These are phyloP conservation scores for Papilio dardanus DNA, from an alignment of 1,140 invertebrate genomes.

Conservation along the genomic window DNA sequence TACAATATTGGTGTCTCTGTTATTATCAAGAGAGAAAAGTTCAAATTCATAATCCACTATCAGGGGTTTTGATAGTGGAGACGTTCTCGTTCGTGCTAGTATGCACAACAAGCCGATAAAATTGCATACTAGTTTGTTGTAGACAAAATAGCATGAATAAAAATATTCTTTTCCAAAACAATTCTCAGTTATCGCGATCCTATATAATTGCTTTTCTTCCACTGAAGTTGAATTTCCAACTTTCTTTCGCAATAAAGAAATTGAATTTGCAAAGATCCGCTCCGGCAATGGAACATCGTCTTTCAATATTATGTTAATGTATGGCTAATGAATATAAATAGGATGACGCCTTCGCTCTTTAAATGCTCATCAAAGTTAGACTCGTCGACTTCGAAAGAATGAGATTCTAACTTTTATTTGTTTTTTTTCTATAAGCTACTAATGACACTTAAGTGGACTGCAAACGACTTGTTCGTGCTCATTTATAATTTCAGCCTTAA, in stretches of 20 bases:
- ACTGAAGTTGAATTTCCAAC: background rate
- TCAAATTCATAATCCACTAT: no score
- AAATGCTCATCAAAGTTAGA: constrained; percentile 21
- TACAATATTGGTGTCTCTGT: no score
- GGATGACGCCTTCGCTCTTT: background rate
- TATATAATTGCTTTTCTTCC: constrained; percentile 13
- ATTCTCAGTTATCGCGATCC: background rate
- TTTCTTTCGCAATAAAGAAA: constrained; percentile 22
- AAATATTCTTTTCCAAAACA: constrained; percentile 1
- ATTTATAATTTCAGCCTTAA: no score
- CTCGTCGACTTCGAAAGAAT: background rate
- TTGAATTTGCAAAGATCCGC: constrained; percentile 16
- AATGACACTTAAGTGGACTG: no score
- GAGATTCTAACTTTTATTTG: background rate
- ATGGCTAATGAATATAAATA: constrained; percentile 25
- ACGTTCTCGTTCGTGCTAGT: no score
- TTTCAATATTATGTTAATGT: constrained; percentile 26
- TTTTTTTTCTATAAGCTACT: background rate
- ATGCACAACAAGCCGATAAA: no score
- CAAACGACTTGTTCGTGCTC: no score
- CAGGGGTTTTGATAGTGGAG: no score
- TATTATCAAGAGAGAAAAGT: no score
- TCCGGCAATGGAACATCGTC: background rate
- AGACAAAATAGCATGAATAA: background rate
- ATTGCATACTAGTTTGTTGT: background rate